phyloP scores from a whole-genome alignment of 2,888 invertebrate species.

The Lasius platythorax region DNA sequence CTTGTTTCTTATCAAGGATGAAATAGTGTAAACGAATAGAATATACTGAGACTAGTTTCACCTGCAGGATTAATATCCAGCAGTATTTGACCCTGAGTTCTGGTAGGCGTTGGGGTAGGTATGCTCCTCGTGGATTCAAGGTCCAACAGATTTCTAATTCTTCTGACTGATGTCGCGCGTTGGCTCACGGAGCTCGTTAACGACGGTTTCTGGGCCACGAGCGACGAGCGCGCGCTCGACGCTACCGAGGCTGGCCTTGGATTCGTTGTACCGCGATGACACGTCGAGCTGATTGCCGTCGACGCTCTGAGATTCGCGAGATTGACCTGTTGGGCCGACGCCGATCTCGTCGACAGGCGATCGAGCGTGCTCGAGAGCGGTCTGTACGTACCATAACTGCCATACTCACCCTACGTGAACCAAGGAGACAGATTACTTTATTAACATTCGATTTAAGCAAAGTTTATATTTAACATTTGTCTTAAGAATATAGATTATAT shows the following conservation, averaged over 20 bases:
- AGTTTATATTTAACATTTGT: neutral
- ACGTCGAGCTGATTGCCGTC: constrained; percentile 84
- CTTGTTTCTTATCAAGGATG: neutral
- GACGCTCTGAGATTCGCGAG: constrained; percentile 84
- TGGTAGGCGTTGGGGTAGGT: constrained; percentile 92
- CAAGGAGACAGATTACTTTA: neutral
- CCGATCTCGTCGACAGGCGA: constrained; percentile 89
- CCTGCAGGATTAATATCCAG: constrained; percentile 96
- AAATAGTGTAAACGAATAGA: neutral
- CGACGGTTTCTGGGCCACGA: constrained; percentile 81
- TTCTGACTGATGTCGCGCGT: constrained; percentile 90
- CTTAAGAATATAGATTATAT: neutral
- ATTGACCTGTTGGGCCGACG: constrained; percentile 89
- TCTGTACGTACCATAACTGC: constrained; percentile 89
- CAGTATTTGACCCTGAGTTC: constrained; percentile 89
- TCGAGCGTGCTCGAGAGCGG: constrained; percentile 91
- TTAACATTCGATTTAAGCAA: neutral
- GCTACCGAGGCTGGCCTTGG: constrained; percentile 83
- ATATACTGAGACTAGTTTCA: constrained; percentile 78
- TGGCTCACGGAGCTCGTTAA: constrained; percentile 77
- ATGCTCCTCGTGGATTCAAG: constrained; percentile 88
- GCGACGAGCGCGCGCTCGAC: constrained; percentile 81
- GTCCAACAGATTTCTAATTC: constrained; percentile 94
- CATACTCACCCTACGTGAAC: constrained; percentile 80
- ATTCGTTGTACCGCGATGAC: constrained; percentile 81